These are phyloP conservation scores for Rhinolophus ferrumequinum DNA, from an alignment of 2,113 vertebrate genomes.

Conservation along the genomic window DNA sequence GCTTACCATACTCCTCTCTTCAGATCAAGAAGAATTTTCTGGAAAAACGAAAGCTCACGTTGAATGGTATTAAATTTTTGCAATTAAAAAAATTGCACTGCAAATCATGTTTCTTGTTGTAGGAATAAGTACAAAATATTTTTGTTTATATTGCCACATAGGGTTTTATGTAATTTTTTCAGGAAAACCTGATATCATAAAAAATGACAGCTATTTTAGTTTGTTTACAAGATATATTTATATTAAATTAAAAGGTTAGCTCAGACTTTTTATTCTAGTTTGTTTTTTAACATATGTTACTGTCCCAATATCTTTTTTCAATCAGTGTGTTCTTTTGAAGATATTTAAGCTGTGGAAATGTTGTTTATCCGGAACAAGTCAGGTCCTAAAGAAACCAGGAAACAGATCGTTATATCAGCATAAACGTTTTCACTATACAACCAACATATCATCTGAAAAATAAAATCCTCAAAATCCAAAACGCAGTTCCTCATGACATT, in stretches of 20 bases:
- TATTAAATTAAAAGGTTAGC: slow-evolving; percentile 3
- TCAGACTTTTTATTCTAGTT: not conserved
- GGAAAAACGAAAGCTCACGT: not conserved
- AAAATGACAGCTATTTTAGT: not conserved
- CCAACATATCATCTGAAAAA: not conserved
- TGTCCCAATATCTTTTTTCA: not conserved
- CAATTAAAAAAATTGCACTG: not conserved
- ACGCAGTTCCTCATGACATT: not conserved
- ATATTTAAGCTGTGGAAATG: not conserved
- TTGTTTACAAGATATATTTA: not conserved
- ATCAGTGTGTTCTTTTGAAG: not conserved
- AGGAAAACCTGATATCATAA: slow-evolving; percentile 22
- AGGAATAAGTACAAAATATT: not conserved
- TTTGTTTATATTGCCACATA: not conserved
- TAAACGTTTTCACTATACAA: not conserved
- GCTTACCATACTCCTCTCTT: not conserved
- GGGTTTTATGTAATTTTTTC: not conserved
- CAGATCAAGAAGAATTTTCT: not conserved
- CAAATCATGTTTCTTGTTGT: not conserved
- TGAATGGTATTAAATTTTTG: not conserved
- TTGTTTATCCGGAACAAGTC: not conserved
- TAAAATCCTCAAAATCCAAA: slow-evolving; percentile 24
- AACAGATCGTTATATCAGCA: not conserved
- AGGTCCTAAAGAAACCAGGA: slow-evolving; percentile 16
- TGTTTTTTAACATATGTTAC: not conserved